Conservation (phyloP, 2,113 vertebrate genomes). For the Ivindomyrus marchei region DNA sequence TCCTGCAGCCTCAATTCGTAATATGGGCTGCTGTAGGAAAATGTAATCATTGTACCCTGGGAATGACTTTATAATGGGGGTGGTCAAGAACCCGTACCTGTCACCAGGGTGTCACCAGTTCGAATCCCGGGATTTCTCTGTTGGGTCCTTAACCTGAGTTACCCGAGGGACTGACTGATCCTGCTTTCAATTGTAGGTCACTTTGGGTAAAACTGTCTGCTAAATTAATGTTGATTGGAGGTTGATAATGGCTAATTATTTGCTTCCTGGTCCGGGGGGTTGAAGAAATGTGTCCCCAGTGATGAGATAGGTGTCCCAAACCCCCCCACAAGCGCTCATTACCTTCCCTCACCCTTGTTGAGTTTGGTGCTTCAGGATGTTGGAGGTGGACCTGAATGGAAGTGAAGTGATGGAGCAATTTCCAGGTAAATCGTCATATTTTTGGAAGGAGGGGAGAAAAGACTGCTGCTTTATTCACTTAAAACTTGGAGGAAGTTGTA, state of each 20-base stretch:
- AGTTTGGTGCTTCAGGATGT: not conserved
- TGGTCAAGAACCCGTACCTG: not conserved
- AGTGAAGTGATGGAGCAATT: not conserved
- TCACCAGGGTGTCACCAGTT: not conserved
- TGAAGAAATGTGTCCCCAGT: not conserved
- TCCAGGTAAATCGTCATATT: no score
- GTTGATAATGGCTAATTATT: not conserved
- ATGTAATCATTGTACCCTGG: conserved; percentile 34
- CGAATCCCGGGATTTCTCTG: not conserved
- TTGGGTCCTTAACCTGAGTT: not conserved
- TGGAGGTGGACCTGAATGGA: not conserved
- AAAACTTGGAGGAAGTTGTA: not conserved
- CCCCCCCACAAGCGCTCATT: not conserved
- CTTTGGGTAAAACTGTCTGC: not conserved
- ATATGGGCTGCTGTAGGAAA: conserved; percentile 35
- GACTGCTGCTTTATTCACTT: not conserved
- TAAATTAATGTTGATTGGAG: not conserved
- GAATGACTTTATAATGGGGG: conserved; percentile 16
- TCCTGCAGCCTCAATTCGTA: not conserved
- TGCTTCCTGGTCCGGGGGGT: not conserved
- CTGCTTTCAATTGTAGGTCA: not conserved
- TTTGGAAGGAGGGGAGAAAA: not conserved
- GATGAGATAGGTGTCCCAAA: not conserved
- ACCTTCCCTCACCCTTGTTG: not conserved
- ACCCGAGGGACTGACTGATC: not conserved